Evolutionary conservation across 2,888 invertebrate genomes (phyloP).

Genomic region (Panopea generosa): DNA sequence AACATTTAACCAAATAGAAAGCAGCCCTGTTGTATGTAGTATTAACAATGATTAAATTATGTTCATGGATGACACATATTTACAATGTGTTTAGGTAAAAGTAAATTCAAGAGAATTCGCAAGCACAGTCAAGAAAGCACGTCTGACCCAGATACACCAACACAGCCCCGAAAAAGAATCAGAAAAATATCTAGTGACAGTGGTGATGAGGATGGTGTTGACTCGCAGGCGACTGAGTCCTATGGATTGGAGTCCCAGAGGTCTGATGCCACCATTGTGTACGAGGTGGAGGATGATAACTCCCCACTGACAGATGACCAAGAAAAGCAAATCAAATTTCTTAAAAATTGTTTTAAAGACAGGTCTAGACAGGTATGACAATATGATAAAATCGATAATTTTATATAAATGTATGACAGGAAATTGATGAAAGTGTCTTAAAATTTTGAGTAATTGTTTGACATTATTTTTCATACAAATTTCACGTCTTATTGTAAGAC

Average conservation of each 20-base stretch:
- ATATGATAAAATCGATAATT: no score
- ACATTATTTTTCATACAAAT: no score
- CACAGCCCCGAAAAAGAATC: conserved; percentile 51
- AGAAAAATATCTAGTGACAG: conserved; percentile 51
- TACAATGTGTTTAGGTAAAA: no score
- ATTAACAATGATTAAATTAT: no score
- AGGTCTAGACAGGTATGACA: conserved; percentile 65
- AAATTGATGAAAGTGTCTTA: no score
- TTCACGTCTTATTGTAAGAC: no score
- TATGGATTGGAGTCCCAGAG: conserved; percentile 55
- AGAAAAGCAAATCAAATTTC: conserved; percentile 65
- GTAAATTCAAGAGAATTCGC: conserved; percentile 52
- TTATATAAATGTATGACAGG: no score
- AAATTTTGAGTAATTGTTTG: no score
- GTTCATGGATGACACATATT: no score
- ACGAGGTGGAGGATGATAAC: conserved; percentile 21
- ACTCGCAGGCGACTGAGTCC: conserved; percentile 34
- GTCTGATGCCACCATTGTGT: conserved; percentile 55
- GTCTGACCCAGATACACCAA: conserved; percentile 33
- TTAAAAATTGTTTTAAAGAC: conserved; percentile 69
- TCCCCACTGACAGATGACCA: conserved; percentile 33
- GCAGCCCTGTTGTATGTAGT: no score
- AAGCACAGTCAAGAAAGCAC: conserved; percentile 54
- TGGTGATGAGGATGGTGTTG: conserved; percentile 23
- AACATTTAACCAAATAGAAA: no score